Base-by-base conservation (phyloP, 2,113 vertebrate species). In the Parus major region DNA sequence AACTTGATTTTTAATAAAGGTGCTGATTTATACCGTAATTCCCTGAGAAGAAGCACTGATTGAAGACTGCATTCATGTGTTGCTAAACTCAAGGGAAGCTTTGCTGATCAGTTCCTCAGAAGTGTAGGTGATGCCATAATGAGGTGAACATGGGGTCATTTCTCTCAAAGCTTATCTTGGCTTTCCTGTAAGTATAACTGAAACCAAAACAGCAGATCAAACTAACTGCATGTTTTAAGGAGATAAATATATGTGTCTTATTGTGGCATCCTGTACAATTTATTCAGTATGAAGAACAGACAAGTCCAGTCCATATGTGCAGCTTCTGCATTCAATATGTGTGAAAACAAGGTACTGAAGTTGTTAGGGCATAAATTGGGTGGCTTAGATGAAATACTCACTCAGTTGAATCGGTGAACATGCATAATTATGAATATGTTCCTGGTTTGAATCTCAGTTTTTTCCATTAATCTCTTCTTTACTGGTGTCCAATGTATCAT, bases 381-480 rank as follows among this genome's bases (percentile, higher is more conserved):
- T 36, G 28, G 14, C 23, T 88, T 20, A 65, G 53, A 31, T 47
- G n/a, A 63, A 88, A 66, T 80, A 71, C 17, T 86, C 33, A 49
- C n/a, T 22, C 29, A 36, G 28, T 16, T 75, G 56, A 81, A 72
- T 70, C 8, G 2, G 10, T 53, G 13, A 31, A 31, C 9, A 6
- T 63, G 28, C 0, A 0, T 60, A 18, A 61, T 61, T 69, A 76
- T 42, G n/a, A 56, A 35, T 82, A 49, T 39, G 8, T 47, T 77
- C 17, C 65, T 85, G 15, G 18, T 91, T 94, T 91, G 80, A 95
- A 68, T 50, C 19, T 53, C 16, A 59, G 44, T 20, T 75, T 35
- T 86, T 92, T 71, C 55, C 65, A 77, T 86, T 88, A 87, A 85
- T 93, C 28, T 90, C 28, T 50, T 79, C 61, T 80, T 94, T 52